A percentile compares a stretch with the other conserved stretches of the same genome.
Evolutionary conservation across 2,888 invertebrate species (phyloP).

Genomic region (Gonocerus acuteangulatus): DNA sequence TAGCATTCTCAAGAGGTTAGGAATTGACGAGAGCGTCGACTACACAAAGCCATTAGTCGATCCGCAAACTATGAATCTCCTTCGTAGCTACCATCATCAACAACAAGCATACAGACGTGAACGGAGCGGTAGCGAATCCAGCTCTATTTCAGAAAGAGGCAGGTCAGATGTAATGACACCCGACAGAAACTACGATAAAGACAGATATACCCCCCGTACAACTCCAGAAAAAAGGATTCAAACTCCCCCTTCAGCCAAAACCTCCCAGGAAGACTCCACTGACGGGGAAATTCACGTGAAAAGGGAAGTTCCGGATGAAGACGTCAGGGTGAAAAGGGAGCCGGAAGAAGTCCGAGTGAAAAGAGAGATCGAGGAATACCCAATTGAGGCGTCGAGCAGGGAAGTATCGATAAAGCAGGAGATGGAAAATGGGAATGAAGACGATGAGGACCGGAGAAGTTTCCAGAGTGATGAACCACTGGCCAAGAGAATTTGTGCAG

Average conservation of each 20-base stretch:
- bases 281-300: constrained; percentile 53
- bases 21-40: constrained; percentile 88
- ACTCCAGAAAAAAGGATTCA: constrained; percentile 61
- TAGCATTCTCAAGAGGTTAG: constrained; percentile 81
- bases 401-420: constrained; percentile 42
- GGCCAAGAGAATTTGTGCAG: constrained; percentile 31
- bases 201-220: constrained; percentile 54
- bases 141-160: constrained; percentile 76
- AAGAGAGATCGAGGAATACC: constrained; percentile 55
- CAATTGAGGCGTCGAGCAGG: constrained; percentile 42
- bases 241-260: constrained; percentile 50
- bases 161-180: constrained; percentile 76
- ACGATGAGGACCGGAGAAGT: constrained; percentile 44
- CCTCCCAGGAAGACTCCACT: constrained; percentile 46
- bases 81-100: constrained; percentile 59
- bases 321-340: constrained; percentile 38
- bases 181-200: constrained; percentile 60
- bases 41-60: constrained; percentile 87
- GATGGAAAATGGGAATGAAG: constrained; percentile 41
- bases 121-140: constrained; percentile 79
- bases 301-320: constrained; percentile 47
- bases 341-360: constrained; percentile 55
- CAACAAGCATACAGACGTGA: constrained; percentile 55
- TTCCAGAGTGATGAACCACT: constrained; percentile 37
- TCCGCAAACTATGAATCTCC: constrained; percentile 74